These are phyloP conservation scores for Zhengitettix transpicula DNA, from an alignment of 2,888 invertebrate genomes.

Conservation along the genomic window DNA sequence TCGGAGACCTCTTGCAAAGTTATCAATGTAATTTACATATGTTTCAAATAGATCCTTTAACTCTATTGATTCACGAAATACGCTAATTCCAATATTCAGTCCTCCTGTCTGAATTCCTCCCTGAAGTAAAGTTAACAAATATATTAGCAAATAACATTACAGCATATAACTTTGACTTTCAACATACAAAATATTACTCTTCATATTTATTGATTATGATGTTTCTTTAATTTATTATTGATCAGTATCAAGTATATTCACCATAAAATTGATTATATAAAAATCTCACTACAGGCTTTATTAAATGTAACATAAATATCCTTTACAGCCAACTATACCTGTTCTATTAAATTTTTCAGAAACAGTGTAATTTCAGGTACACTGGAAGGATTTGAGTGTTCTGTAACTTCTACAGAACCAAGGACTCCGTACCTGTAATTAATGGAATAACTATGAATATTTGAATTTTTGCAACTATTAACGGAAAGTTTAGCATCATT, in stretches of 20 bases:
- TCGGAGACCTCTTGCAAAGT: constrained; percentile 35
- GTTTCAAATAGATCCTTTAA: constrained; percentile 33
- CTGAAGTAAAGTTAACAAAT: constrained; percentile 19
- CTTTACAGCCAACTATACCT: constrained; percentile 21
- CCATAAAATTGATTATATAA: no score
- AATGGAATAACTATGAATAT: no score
- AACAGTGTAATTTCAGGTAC: constrained; percentile 33
- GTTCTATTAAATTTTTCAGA: constrained; percentile 39
- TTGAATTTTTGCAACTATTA: no score
- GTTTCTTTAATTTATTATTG: no score
- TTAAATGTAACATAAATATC: no score
- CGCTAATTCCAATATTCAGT: constrained; percentile 35
- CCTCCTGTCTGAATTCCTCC: constrained; percentile 41
- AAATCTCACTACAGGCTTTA: no score
- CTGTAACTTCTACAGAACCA: constrained; percentile 37
- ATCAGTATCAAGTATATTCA: no score
- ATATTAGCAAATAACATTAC: not conserved
- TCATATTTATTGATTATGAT: no score
- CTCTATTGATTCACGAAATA: constrained; percentile 33
- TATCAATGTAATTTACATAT: constrained; percentile 39
- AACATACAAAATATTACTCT: not conserved
- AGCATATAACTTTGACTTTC: not conserved
- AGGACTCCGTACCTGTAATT: constrained; percentile 36
- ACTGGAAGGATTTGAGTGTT: constrained; percentile 34
- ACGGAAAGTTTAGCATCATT: no score